Conservation (phyloP, 2,888 invertebrate species). For the Balanococcus diminutus region DNA sequence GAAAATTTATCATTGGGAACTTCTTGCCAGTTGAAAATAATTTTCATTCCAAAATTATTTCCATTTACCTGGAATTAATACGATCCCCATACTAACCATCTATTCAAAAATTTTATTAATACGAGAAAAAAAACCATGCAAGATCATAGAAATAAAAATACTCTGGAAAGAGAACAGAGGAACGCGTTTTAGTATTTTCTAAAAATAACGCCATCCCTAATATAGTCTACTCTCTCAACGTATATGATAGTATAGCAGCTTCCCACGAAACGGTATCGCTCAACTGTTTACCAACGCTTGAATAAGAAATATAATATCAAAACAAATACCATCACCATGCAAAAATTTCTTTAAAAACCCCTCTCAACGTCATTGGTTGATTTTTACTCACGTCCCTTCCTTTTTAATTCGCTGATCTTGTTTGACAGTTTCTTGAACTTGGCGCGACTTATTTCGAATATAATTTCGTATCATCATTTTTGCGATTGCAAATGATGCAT, state of each 20-base stretch:
- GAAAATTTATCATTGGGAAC: no score
- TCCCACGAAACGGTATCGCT: slow-evolving; percentile 7
- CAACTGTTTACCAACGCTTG: slow-evolving; percentile 20
- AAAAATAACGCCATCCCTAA: slow-evolving; percentile 10
- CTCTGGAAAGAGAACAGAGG: background rate
- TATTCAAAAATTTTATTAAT: no score
- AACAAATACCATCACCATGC: background rate
- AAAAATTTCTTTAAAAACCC: background rate
- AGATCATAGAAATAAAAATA: background rate
- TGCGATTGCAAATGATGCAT: no score
- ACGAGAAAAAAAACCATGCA: background rate
- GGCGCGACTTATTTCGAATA: background rate
- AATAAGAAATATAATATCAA: slow-evolving; percentile 23
- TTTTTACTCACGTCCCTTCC: background rate
- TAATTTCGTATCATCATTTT: background rate
- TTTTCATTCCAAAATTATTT: no score
- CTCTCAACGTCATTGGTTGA: background rate
- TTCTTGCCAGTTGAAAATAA: no score
- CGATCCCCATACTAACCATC: no score
- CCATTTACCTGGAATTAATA: no score
- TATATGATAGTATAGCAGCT: background rate
- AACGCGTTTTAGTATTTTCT: background rate
- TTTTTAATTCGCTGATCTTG: background rate
- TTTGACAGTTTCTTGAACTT: background rate
- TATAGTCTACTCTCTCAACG: slow-evolving; percentile 1